Evolutionary conservation across 2,888 invertebrate species (phyloP).

Genomic region (Encarsia formosa): DNA sequence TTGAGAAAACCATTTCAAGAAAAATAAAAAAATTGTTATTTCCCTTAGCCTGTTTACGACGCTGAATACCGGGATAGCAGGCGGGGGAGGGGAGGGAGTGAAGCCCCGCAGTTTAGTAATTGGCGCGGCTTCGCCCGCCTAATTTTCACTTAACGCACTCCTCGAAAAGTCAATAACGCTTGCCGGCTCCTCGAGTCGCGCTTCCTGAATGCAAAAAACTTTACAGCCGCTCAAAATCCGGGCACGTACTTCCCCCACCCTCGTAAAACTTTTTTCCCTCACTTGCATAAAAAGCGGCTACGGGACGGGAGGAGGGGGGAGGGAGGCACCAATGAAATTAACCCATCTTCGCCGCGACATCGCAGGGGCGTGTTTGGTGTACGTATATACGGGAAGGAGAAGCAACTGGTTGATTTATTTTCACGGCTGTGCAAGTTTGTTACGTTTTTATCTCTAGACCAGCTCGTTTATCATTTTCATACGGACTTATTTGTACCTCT

Average conservation of each 20-base stretch:
- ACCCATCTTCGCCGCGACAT: conserved; percentile 49
- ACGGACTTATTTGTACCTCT: too few relatives aligned
- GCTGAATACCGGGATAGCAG: too few relatives aligned
- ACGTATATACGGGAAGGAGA: conserved; percentile 32
- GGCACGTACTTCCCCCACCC: conserved; percentile 7
- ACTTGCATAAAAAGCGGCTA: neutral
- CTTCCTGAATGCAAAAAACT: neutral
- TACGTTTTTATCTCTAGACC: too few relatives aligned
- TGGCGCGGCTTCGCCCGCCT: too few relatives aligned
- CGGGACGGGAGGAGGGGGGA: conserved; percentile 6
- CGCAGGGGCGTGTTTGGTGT: conserved; percentile 46
- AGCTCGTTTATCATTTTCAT: too few relatives aligned
- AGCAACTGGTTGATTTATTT: conserved; percentile 52
- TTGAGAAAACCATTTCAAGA: too few relatives aligned
- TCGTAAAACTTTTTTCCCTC: neutral
- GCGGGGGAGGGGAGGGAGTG: too few relatives aligned
- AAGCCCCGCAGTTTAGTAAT: too few relatives aligned
- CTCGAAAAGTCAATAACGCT: neutral
- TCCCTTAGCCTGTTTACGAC: too few relatives aligned
- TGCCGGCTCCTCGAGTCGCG: too few relatives aligned
- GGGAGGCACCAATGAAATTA: conserved; percentile 43
- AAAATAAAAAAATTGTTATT: too few relatives aligned
- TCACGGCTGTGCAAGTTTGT: too few relatives aligned
- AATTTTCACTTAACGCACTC: neutral
- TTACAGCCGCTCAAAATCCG: conserved; percentile 12